These are phyloP conservation scores for Pterocles orientalis DNA, from an alignment of 2,113 vertebrate species.

Conservation along the genomic window DNA sequence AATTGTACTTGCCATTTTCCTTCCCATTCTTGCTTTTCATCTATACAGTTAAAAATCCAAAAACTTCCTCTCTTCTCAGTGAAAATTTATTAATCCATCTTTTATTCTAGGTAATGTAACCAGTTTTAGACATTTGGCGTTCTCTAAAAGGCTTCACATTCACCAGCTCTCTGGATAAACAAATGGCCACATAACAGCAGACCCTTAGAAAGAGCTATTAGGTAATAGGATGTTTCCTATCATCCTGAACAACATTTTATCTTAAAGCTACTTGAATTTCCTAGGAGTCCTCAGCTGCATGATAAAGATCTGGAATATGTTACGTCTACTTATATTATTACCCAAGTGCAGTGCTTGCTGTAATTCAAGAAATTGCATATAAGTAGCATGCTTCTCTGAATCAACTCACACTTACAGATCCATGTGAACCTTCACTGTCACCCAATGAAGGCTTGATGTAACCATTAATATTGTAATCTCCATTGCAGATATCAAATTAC, in stretches of 20 bases:
- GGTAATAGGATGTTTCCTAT: background rate
- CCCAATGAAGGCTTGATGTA: background rate
- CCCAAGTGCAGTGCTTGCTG: background rate
- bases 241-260: background rate
- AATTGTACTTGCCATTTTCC: background rate
- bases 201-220: background rate
- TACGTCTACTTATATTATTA: background rate
- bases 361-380: background rate
- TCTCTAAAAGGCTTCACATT: background rate
- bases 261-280: constrained; percentile 3
- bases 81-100: background rate
- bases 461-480: background rate
- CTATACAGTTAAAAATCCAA: background rate
- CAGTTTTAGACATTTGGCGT: background rate
- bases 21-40: background rate
- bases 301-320: background rate
- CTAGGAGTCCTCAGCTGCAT: background rate
- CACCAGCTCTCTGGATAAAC: background rate
- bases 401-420: background rate
- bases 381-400: background rate
- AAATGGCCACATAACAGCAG: background rate
- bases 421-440: background rate
- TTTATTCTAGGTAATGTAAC: background rate
- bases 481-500: background rate
- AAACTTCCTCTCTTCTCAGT: background rate